Conservation (phyloP, 1,140 invertebrate species). For the Eueides isabella region DNA sequence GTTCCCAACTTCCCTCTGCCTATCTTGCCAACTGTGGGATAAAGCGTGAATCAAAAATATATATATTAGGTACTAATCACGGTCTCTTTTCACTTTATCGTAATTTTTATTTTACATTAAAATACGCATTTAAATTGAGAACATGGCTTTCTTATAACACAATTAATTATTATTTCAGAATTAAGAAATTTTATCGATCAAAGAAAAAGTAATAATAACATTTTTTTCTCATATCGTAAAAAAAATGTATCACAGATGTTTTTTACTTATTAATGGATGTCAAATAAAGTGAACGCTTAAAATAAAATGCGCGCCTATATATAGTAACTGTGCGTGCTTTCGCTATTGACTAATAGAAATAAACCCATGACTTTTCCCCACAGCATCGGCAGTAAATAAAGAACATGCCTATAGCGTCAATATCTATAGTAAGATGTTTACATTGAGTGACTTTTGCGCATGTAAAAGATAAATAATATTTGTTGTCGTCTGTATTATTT, state of each 20-base stretch:
- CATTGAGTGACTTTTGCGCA: neutral
- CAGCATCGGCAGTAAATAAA: neutral
- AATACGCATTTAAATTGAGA: no score
- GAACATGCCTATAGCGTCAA: neutral
- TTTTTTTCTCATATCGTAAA: neutral
- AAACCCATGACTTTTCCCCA: neutral
- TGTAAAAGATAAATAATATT: neutral
- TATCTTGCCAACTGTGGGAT: no score
- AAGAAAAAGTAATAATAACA: no score
- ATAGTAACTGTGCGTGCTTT: slow-evolving; percentile 30
- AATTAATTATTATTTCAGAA: no score
- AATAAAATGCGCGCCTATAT: slow-evolving; percentile 26
- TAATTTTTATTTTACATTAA: no score
- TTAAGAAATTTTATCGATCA: no score
- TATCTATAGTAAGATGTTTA: neutral
- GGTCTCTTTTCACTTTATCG: no score
- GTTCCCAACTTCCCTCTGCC: no score
- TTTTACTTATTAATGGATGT: neutral
- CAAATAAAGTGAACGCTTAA: slow-evolving; percentile 8
- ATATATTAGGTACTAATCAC: no score
- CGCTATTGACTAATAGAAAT: slow-evolving; percentile 3
- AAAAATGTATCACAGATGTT: neutral
- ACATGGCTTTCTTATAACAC: no score
- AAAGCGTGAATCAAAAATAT: no score
- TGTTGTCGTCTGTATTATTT: no score